Evolutionary conservation across 2,888 invertebrate genomes (phyloP).

Genomic region (Pterobdella sp.): DNA sequence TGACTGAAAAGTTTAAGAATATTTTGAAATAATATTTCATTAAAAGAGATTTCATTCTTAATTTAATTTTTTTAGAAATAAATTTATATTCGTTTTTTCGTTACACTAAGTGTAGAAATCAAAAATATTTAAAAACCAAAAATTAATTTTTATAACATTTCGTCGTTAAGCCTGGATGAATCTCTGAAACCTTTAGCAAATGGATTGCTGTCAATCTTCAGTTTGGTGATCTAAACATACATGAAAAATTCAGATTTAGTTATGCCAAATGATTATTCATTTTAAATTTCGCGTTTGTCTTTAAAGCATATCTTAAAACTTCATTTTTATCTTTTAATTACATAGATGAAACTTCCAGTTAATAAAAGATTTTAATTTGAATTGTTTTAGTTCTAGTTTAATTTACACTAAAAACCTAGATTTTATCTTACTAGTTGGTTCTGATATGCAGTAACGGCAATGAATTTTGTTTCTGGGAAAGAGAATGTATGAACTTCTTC

Average conservation of each 20-base stretch:
- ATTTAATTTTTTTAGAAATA: not conserved
- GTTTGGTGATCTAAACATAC: constrained; percentile 72
- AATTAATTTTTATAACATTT: constrained; percentile 40
- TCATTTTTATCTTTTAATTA: too few relatives aligned
- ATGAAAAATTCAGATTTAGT: not conserved
- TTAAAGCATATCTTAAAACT: not conserved
- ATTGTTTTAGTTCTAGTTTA: too few relatives aligned
- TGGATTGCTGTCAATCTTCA: constrained; percentile 97
- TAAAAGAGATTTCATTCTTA: not conserved
- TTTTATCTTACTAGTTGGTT: constrained; percentile 76
- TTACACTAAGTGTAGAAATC: not conserved
- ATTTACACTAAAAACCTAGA: too few relatives aligned
- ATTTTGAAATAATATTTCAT: not conserved
- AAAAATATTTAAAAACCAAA: not conserved
- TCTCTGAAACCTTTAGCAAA: constrained; percentile 97
- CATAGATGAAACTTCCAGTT: too few relatives aligned
- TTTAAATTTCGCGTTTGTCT: not conserved
- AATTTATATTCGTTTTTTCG: not conserved
- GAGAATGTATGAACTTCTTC: constrained; percentile 60
- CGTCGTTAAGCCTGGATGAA: constrained; percentile 54
- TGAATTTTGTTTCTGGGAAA: constrained; percentile 95
- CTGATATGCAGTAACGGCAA: constrained; percentile 97
- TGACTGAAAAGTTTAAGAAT: constrained; percentile 6
- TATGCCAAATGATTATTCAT: not conserved
- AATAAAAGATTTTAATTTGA: too few relatives aligned